Evolutionary conservation across 2,888 invertebrate species (phyloP), one percentile per base, ranked within the genome.

Genomic region (Colostygia pectinataria): DNA sequence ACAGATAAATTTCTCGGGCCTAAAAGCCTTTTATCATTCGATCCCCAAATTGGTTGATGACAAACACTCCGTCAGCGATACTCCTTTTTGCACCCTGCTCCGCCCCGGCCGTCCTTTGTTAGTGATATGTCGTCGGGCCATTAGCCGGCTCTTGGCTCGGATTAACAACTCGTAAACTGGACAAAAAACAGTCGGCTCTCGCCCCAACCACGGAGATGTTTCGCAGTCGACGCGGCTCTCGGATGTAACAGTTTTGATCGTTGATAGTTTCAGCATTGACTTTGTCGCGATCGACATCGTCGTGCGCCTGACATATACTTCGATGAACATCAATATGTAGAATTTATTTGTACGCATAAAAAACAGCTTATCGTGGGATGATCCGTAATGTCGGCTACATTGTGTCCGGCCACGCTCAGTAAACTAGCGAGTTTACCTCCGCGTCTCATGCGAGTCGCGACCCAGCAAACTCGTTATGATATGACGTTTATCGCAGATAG

Each of bases 51-150:
- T 29, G 31, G 43, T 38, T 28, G 20, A 36, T 36, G 44, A 36
- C 44, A 36, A 33, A 37, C 27, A 37, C 20, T 18, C 34, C 39
- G 52, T 48, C 50, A 53, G 39, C 48, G 56, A 56, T 59, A 50
- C 45, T 42, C 42, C 51, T 53, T 46, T 54, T 40, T 34, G 40
- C 38, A 15, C 38, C 27, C 20, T 28, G 4, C 15, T 20, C 36
- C 25, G 7, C 32, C 32, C 33, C 41, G 9, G 15, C 32, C 34
- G 36, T 50, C 55, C 58, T 42, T 40, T 55, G 65, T 63, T 61
- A 71, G 64, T 60, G 66, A 72, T 68, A 68, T 63, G 58, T 65
- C 61, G 59, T 53, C 61, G 65, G 48, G 53, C 68, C 75, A 72
- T 73, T 67, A 70, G 63, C 37, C 31, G 29, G 23, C 39, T 33